These are phyloP conservation scores for Axis porcinus DNA, from an alignment of 2,113 vertebrate species.

Conservation along the genomic window DNA sequence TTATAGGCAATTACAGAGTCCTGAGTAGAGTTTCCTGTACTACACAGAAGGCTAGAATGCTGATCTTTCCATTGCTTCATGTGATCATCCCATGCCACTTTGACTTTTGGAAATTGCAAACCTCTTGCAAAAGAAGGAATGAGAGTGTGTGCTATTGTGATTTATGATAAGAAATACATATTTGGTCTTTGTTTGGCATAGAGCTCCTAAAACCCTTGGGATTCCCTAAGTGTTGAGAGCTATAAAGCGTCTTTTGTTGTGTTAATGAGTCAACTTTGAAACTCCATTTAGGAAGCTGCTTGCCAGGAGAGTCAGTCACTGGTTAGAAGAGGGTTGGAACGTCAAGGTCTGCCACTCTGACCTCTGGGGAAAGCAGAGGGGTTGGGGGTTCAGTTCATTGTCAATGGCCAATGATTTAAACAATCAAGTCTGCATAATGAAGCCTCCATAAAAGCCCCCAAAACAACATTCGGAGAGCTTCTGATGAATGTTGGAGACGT, in stretches of 20 bases:
- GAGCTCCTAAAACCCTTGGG: not conserved
- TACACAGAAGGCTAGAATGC: not conserved
- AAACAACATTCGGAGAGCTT: not conserved
- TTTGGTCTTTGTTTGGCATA: not conserved
- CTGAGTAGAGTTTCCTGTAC: not conserved
- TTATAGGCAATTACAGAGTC: not conserved
- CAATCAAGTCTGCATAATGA: not conserved
- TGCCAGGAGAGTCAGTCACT: not conserved
- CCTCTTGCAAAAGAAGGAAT: not conserved
- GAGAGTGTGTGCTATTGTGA: not conserved
- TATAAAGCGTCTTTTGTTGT: not conserved
- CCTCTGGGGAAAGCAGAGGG: not conserved
- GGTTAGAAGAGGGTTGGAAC: not conserved
- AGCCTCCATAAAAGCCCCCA: not conserved
- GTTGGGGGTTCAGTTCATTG: not conserved
- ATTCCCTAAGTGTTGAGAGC: no score
- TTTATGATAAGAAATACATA: not conserved
- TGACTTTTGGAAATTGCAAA: not conserved
- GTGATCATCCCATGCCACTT: not conserved
- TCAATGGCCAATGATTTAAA: not conserved
- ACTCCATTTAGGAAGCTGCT: not conserved
- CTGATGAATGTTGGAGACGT: not conserved
- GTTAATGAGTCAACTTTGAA: not conserved
- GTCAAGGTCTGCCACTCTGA: not conserved
- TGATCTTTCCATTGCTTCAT: not conserved